Evolutionary conservation across 64 coral and sea anemone genomes (phyloP), one percentile per base, ranked within the genome.

Genomic region (Porites australiensis): DNA sequence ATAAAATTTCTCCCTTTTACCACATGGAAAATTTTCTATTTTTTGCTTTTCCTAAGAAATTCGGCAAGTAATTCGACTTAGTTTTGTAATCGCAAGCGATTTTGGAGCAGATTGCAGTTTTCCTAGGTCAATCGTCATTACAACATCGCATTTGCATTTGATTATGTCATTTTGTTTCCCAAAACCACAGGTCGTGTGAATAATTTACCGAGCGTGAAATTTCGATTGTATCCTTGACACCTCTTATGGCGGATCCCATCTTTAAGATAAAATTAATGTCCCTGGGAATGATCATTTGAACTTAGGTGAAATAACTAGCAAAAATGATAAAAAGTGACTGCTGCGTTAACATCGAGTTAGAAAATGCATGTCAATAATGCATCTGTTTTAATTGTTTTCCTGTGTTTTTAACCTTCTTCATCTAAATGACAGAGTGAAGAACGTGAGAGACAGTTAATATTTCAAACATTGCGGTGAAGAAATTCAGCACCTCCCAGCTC

Each of bases 111-210:
- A 84, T 84, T 84, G 81, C 81, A 84, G 81, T 48, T 84, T 68
- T 84, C 81, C 81, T 84, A 84, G 81, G 63, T 84, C 81, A 84
- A 59, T 50, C 62, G 13, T 68, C 81, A 84, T 84, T 84, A 84
- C 81, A 84, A 84, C 81, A 84, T 84, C 81, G 63, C 81, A 84
- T 84, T 84, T 84, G 81, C 81, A 84, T 84, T 84, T 84, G 81
- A 67, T 84, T 84, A 84, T 84, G 81, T 84, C 81, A 84, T 84
- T 84, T 84, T 68, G 81, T 84, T 84, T 84, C 81, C 19, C 61
- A 50, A 84, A 84, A 49, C 37, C 81, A 68, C 81, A 84, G 81
- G 81, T 84, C 63, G 51, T 84, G 37, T 84, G 81, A 84, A 84
- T 84, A 84, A 84, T 84, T 84, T 84, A 84, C 81, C 81, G 58